phyloP scores from a whole-genome alignment of 1,140 invertebrate species.

The Coptotermes formosanus region DNA sequence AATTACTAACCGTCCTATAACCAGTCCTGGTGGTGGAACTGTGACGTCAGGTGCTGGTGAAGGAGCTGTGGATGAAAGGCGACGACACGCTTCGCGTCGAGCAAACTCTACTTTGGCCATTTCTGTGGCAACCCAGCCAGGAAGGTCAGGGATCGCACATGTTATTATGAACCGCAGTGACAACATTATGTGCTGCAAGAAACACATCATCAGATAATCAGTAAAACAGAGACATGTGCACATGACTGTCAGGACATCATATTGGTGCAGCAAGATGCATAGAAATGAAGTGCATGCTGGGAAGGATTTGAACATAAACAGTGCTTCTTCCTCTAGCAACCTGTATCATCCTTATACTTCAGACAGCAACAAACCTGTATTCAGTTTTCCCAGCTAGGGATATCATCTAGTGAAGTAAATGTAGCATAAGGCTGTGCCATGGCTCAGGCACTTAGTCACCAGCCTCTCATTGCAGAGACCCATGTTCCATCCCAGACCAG shows the following conservation, averaged over 20 bases:
- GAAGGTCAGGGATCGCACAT: slow-evolving; percentile 87
- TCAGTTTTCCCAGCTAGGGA: too few species aligned
- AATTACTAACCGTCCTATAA: slow-evolving; percentile 42
- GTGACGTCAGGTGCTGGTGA: slow-evolving; percentile 48
- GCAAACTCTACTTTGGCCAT: slow-evolving; percentile 84
- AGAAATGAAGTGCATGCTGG: too few species aligned
- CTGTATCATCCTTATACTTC: neutral
- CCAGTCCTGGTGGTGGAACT: slow-evolving; percentile 44
- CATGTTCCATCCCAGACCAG: too few species aligned
- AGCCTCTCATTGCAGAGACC: too few species aligned
- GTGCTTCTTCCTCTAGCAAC: neutral
- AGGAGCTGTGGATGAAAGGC: slow-evolving; percentile 46
- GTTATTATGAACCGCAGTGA: slow-evolving; percentile 76
- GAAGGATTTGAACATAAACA: neutral
- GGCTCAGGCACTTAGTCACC: too few species aligned
- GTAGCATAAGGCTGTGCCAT: too few species aligned
- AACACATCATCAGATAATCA: slow-evolving; percentile 8
- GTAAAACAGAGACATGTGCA: neutral
- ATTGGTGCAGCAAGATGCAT: neutral
- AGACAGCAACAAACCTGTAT: neutral
- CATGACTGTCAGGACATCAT: neutral
- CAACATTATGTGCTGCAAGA: slow-evolving; percentile 82
- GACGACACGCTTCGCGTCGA: slow-evolving; percentile 63
- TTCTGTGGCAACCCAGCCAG: slow-evolving; percentile 85
- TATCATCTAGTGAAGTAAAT: too few species aligned